Evolutionary conservation across 2,797 vertebrate species (phyloP).

Genomic region (Takifugu ocellatus): DNA sequence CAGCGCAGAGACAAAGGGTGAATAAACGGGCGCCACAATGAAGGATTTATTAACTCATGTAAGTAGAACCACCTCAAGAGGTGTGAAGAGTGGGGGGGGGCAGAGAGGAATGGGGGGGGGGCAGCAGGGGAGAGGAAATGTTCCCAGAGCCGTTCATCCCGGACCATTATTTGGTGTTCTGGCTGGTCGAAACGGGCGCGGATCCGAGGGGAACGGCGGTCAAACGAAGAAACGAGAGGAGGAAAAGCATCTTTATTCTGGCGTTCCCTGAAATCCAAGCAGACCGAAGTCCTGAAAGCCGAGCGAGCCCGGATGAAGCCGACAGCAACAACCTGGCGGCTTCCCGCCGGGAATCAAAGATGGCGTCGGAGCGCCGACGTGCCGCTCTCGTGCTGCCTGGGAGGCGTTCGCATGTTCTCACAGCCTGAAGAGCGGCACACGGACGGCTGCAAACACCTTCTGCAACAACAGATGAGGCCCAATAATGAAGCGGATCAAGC

Average conservation of each 20-base stretch:
- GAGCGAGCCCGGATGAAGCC: too few relatives aligned
- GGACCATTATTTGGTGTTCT: constrained; percentile 50
- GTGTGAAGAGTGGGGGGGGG: constrained; percentile 43
- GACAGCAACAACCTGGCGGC: too few relatives aligned
- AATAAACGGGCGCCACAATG: constrained; percentile 64
- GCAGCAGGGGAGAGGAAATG: constrained; percentile 37
- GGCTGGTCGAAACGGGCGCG: constrained; percentile 28
- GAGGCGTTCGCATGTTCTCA: too few relatives aligned
- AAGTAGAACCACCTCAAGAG: constrained; percentile 64
- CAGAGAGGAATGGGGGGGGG: constrained; percentile 31
- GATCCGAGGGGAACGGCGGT: constrained; percentile 36
- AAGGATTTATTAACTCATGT: constrained; percentile 71
- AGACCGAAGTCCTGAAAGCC: too few relatives aligned
- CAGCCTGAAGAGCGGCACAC: too few relatives aligned
- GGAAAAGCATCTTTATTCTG: neutral
- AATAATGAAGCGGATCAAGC: too few relatives aligned
- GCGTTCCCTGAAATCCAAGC: too few relatives aligned
- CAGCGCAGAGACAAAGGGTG: constrained; percentile 66
- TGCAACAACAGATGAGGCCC: too few relatives aligned
- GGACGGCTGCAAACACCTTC: too few relatives aligned
- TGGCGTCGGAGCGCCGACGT: too few relatives aligned
- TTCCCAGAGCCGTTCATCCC: constrained; percentile 47
- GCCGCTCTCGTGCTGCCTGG: too few relatives aligned
- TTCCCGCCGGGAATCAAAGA: too few relatives aligned
- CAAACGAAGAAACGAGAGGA: constrained; percentile 7